Evolutionary conservation across 2,888 invertebrate species (phyloP).

Genomic region (Linyphia triangularis): DNA sequence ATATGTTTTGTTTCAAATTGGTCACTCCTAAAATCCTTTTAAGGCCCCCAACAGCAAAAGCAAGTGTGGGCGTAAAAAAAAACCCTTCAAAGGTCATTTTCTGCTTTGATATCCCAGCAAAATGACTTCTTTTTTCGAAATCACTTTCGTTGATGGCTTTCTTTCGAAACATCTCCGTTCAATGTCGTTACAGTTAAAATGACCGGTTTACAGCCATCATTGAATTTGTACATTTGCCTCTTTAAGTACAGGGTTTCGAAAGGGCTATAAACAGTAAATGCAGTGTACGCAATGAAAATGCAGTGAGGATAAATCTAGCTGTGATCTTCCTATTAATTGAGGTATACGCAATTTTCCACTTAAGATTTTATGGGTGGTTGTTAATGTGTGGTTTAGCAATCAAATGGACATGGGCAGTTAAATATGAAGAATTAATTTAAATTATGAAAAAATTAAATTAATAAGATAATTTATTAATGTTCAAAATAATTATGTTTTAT

Average conservation of each 20-base stretch:
- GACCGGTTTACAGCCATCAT: constrained; percentile 26
- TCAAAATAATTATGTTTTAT: no score
- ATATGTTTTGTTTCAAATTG: not conserved
- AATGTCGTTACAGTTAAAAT: constrained; percentile 9
- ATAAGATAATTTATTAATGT: no score
- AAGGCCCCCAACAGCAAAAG: not conserved
- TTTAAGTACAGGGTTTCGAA: constrained; percentile 12
- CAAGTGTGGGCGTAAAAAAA: constrained; percentile 18
- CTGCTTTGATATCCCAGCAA: constrained; percentile 1
- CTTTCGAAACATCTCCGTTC: not conserved
- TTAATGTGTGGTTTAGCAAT: not conserved
- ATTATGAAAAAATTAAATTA: no score
- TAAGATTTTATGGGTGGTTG: not conserved
- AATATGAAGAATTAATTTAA: no score
- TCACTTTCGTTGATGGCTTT: not conserved
- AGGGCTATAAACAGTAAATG: not conserved
- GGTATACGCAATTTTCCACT: not conserved
- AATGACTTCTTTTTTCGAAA: constrained; percentile 30
- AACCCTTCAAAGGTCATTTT: not conserved
- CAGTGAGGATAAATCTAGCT: not conserved
- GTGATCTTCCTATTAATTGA: not conserved
- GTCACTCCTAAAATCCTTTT: not conserved
- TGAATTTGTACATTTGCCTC: constrained; percentile 13
- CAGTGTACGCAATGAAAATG: not conserved
- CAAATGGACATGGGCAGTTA: no score